Evolutionary conservation across 1,140 invertebrate genomes (phyloP), one percentile per base, ranked within the genome.

Genomic region (Amphibalanus amphitrite): DNA sequence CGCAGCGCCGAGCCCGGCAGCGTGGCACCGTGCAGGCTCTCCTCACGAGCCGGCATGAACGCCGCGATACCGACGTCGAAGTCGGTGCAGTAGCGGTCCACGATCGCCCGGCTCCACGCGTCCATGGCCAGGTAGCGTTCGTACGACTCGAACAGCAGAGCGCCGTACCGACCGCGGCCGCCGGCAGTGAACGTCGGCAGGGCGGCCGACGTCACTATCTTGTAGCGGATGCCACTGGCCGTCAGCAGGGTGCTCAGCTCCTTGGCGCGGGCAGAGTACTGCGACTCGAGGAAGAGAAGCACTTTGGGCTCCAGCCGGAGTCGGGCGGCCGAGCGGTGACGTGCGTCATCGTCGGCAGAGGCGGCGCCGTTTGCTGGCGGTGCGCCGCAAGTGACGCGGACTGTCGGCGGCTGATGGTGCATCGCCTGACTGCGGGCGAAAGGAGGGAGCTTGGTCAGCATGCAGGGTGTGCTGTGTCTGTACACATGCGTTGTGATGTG

Each of bases 31-130:
- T 92, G 89, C 23, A 91, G 83, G n/a, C 88, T 92, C 78, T 94
- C 91, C 76, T 95, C 91, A 71, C 87, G 87, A 17, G 91, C 87
- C 70, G 89, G 89, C 67, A 93, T 88, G 80, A 99, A 98, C n/a
- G 91, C 93, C 71, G 98, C 89, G 75, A 99, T 90, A 25, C 95
- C 95, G 40, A 98, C 95, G 59, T 90, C 89, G 81, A 95, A 98
- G 80, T 97, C 92, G 67, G 89, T 83, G 79, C 95, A 97, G 81
- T 98, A 98, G 82, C 98, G 97, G 82, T 98, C 93, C 70, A 99
- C 83, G 28, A 97, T 82, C 79, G 97, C 92, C 69, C 94, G 86
- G 83, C 97, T 97, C 93, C 94, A 97, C 79, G 93, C 91, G 81
- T 97, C 94, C 90, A 99, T 93, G 77, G 91, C 88, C 72, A 97